Percentiles rank a stretch among this genome's conserved stretches.
Conservation (phyloP, 1,140 invertebrate species). For the Listronotus oregonensis region DNA sequence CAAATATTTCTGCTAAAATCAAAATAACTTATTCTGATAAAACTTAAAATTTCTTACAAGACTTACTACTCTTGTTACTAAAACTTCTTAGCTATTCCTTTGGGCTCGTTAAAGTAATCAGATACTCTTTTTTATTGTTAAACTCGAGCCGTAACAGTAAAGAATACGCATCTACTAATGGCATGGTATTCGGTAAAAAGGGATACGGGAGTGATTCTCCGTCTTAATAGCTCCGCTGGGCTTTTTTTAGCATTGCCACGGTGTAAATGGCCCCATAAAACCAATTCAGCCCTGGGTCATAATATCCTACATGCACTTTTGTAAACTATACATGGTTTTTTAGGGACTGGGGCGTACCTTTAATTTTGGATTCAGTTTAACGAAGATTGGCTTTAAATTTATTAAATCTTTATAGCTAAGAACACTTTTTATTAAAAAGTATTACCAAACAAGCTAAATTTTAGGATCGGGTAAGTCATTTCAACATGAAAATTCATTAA, state of each 20-base stretch:
- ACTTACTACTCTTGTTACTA: conserved; percentile 27
- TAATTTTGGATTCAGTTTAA: no score
- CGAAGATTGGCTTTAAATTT: no score
- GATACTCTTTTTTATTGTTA: conserved; percentile 40
- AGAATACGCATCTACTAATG: conserved; percentile 45
- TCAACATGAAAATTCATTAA: no score
- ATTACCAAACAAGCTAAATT: no score
- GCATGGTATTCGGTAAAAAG: conserved; percentile 41
- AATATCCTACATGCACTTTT: neutral
- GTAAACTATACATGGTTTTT: no score
- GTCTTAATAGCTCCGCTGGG: conserved; percentile 37
- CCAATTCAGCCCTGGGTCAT: conserved; percentile 24
- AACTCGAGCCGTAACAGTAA: conserved; percentile 38
- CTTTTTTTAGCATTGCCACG: conserved; percentile 25
- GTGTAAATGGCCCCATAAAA: conserved; percentile 33
- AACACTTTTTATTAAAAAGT: no score
- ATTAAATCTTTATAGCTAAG: no score
- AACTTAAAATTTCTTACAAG: no score
- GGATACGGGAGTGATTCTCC: conserved; percentile 33
- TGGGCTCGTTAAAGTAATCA: conserved; percentile 40
- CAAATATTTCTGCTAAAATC: no score
- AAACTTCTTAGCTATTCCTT: conserved; percentile 26
- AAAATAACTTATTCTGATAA: no score
- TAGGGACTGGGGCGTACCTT: no score
- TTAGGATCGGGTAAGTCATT: no score